These are phyloP conservation scores for Genyomyrus donnyi DNA, from an alignment of 2,113 vertebrate species.

Conservation along the genomic window DNA sequence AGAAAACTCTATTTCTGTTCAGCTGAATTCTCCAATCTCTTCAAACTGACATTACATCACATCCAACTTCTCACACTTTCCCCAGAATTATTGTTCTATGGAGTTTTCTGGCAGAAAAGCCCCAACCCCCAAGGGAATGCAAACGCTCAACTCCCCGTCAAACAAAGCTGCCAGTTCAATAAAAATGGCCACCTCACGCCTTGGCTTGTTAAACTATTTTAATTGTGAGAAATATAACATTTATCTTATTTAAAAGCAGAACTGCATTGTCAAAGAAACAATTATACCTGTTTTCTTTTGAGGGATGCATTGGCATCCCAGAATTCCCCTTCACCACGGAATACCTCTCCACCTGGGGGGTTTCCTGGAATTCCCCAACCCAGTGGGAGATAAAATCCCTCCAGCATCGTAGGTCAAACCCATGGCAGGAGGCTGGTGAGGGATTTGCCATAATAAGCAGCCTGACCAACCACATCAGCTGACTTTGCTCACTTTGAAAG, in stretches of 20 bases:
- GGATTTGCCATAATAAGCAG: background rate
- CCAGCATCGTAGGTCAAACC: background rate
- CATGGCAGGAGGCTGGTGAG: background rate
- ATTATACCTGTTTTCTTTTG: background rate
- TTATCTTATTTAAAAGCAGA: background rate
- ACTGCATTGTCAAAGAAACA: background rate
- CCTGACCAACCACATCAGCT: background rate
- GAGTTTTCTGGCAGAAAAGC: background rate
- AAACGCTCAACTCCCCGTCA: background rate
- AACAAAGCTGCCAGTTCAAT: background rate
- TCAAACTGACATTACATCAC: background rate
- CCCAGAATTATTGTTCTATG: background rate
- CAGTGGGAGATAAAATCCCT: background rate
- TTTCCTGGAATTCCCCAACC: background rate
- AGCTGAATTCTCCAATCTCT: too few species aligned
- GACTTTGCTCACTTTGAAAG: background rate
- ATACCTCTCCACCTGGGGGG: background rate
- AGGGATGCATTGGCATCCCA: background rate
- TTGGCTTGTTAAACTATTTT: background rate
- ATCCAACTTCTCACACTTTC: background rate
- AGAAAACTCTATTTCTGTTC: too few species aligned
- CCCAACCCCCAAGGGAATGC: background rate
- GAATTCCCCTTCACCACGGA: background rate
- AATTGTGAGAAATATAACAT: background rate
- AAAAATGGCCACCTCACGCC: background rate